Base-by-base conservation (phyloP, 2,113 vertebrate genomes). In the Rynchops niger region DNA sequence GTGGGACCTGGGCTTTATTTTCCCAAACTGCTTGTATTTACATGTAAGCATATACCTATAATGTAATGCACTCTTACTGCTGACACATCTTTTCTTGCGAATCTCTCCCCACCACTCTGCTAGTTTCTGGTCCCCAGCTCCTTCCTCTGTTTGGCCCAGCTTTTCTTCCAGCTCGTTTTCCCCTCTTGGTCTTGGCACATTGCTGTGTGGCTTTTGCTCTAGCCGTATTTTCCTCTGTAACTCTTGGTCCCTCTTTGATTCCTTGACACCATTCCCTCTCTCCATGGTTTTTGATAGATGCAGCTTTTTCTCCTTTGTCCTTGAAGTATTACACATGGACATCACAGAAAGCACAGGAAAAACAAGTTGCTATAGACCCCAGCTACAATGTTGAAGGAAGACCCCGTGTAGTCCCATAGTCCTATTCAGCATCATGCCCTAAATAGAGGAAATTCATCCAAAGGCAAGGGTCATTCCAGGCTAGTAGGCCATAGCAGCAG, bases 341-440 rank as follows among this genome's bases (percentile, higher is more conserved):
- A 22, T 34, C 49, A 91, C 36, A 74, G 45, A 93, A 82, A 58
- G 7, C 26, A 55, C 6, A 45, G 23, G 30, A 59, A 82, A 90
- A 87, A 22, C 6, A n/a, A 56, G 11, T 32, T 87, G 15, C 32
- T 59, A 7, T 15, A 66, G 47, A 71, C 38, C 11, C 36, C 67
- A 66, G 18, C 4, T 79, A 17, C 15, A 62, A 34, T 11, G 30
- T 1, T 43, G 59, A 93, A 78, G 73, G 65, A 78, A 78, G 14
- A 6, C 8, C 9, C 9, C 3, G 2, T 10, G 30, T 22, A 30
- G 27, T 53, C 15, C 40, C 0, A 1, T 20, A 15, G 26, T 38
- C 17, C 38, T 0, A 1, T 56, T 50, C 22, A 69, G 5, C 22
- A 43, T 53, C 30, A 45, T 25, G 25, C 26, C 43, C 50, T 66